Percentiles rank a stretch among this genome's conserved stretches.
Conservation (phyloP, 2,113 vertebrate genomes). For the Salvelinus fontinalis region DNA sequence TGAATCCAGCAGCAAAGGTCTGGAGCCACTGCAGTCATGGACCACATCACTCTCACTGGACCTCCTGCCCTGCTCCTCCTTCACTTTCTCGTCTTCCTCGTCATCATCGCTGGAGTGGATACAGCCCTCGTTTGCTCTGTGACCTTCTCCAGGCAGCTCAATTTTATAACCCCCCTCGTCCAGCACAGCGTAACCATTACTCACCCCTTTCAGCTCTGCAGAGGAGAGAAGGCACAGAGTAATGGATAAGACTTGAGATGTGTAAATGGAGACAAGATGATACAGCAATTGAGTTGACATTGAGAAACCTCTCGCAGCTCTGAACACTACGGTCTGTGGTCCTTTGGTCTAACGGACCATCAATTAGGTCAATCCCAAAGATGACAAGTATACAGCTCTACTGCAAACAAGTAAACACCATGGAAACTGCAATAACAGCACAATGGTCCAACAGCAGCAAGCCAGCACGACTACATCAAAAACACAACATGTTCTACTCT, state of each 20-base stretch:
- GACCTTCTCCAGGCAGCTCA: constrained; percentile 28
- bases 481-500: constrained; percentile 50
- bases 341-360: constrained; percentile 23
- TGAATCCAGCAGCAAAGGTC: constrained; percentile 89
- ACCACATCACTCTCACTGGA: constrained; percentile 74
- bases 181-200: constrained; percentile 64
- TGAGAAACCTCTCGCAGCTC: not conserved
- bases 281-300: not conserved
- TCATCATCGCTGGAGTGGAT: constrained; percentile 91
- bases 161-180: constrained; percentile 43
- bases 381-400: constrained; percentile 17
- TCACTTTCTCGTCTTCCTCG: constrained; percentile 69
- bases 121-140: constrained; percentile 64
- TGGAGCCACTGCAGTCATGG: constrained; percentile 87
- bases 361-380: constrained; percentile 3
- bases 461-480: constrained; percentile 26
- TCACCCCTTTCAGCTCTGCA: constrained; percentile 62
- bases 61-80: constrained; percentile 36
- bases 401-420: constrained; percentile 18
- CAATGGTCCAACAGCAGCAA: constrained; percentile 34
- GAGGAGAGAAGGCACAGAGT: constrained; percentile 36
- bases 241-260: not conserved
- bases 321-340: not conserved
- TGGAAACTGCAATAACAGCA: constrained; percentile 6
- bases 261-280: not conserved